Base-by-base conservation (phyloP, 2,797 vertebrate genomes). In the Enteromius fasciolatus region DNA sequence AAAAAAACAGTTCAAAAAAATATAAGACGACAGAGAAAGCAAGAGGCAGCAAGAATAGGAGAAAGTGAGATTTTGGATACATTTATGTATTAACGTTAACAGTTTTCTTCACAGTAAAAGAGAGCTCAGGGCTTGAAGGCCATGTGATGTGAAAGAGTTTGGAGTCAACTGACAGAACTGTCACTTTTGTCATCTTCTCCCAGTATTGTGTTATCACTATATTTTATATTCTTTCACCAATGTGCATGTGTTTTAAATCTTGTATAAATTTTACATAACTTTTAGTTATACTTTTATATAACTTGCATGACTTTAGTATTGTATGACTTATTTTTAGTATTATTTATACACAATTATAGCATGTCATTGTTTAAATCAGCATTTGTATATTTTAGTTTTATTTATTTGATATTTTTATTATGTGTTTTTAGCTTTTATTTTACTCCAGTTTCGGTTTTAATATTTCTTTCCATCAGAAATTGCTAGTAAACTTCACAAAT, bases 101-200 rank as follows among this genome's bases (percentile, higher is more conserved):
- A 83, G 86, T 80, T 90, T 84, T 84, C 81, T 91, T 68, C 66
- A 68, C 73, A 64, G 86, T 84, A 75, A 77, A 74, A 41, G 81
- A 25, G 25, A 23, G 17, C 31, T 52, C 25, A 20, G 31, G 31
- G 14, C 15, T 66, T 31, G 8, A 66, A 17, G 3, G 17, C 33
- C 17, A 36, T 8, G 7, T 36, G 7, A 61, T 28, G 12, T 36
- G 63, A 36, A 5, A 66, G 8, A 66, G 31, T 66, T 66, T 66
- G 33, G 63, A 66, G 15, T 64, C 28, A 57, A 20, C n/a, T 23
- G 28, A 36, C 28, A 61, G 2, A 28, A 61, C 14, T 61, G 31
- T 64, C 31, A 64, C 12, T 61, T 28, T 28, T 61, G 1, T 12
- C 3, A 66, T 18, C 7, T 36, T 33, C 52, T 57, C 15, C 33